Percentiles rank a stretch among this genome's conserved stretches.
phyloP scores from a whole-genome alignment of 2,888 invertebrate species.

The Pegoplata infirma region DNA sequence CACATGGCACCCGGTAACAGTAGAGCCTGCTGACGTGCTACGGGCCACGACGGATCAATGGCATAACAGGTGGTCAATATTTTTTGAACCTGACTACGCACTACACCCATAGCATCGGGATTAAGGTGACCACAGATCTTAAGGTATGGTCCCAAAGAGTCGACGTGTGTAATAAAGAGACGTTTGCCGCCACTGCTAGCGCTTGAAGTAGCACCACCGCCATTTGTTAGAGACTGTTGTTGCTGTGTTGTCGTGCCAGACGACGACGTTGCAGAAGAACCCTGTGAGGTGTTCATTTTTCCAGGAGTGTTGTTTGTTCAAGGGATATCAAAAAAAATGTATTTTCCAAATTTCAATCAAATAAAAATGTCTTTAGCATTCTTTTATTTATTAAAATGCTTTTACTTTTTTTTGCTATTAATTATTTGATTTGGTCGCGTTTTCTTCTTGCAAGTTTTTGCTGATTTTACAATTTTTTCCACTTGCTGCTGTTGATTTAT shows the following conservation, averaged over 20 bases:
- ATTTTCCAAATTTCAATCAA: constrained; percentile 24
- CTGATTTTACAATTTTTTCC: constrained; percentile 20
- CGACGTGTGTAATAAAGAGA: constrained; percentile 81
- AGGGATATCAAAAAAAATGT: background rate
- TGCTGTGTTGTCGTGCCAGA: constrained; percentile 35
- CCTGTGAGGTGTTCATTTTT: constrained; percentile 50
- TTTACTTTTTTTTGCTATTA: background rate
- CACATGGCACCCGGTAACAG: constrained; percentile 71
- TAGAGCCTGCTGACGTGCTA: constrained; percentile 70
- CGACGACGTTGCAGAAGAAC: constrained; percentile 41
- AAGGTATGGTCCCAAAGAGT: constrained; percentile 84
- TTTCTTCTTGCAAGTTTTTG: background rate
- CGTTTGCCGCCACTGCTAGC: constrained; percentile 36
- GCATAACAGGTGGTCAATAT: constrained; percentile 72
- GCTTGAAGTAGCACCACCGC: constrained; percentile 21
- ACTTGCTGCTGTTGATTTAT: constrained; percentile 19
- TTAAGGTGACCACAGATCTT: constrained; percentile 85
- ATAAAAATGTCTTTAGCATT: constrained; percentile 19
- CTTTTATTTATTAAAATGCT: background rate
- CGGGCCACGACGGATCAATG: constrained; percentile 70
- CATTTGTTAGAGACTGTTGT: constrained; percentile 42
- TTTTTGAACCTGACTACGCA: constrained; percentile 72
- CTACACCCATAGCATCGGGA: constrained; percentile 70
- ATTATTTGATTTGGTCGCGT: constrained; percentile 2
- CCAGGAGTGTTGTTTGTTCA: background rate